Evolutionary conservation across 2,113 vertebrate genomes (phyloP), one percentile per base, ranked within the genome.

Genomic region (Seriola aureovittata): DNA sequence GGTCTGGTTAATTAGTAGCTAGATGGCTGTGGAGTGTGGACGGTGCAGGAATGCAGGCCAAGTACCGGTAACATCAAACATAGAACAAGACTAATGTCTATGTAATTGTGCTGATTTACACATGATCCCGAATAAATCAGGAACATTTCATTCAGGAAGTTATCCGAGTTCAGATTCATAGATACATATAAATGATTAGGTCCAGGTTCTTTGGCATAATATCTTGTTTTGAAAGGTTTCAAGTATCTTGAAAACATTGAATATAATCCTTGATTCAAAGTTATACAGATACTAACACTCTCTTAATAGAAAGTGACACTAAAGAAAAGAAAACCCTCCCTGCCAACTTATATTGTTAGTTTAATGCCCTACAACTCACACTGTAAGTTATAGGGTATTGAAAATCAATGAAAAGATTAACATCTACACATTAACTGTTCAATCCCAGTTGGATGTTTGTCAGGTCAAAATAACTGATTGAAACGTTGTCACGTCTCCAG

Each of bases 1-100:
- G 85, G 55, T 36, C 58, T 71, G 36, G 89, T 88, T 90, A 81
- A 91, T 89, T 84, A 88, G 63, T 85, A 59, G 55, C 66, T 62
- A 38, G 66, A 64, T 44, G 19, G 73, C 38, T 63, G 57, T 54
- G 70, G 66, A 85, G 34, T 63, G 57, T 54, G 70, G 66, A 85
- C 86, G 85, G 34, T 83, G 71, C 44, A 70, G 71, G 59, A 80
- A 78, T 52, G 59, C 5, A 55, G 36, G n/a, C 32, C 25, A 57
- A 54, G 1, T 25, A 25, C 25, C 25, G 25, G 25, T 36, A 66
- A 38, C 36, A 66, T 16, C 14, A 62, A 21, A 40, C 1, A 50
- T 34, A 25, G 29, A 29, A 29, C 25, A 29, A 29, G 10, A 16
- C 4, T 48, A 7, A 38, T 48, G 36, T 36, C 44, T 48, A 16